Evolutionary conservation across 2,888 invertebrate genomes (phyloP), one percentile per base, ranked within the genome.

Genomic region (Hypomecis atomaria): DNA sequence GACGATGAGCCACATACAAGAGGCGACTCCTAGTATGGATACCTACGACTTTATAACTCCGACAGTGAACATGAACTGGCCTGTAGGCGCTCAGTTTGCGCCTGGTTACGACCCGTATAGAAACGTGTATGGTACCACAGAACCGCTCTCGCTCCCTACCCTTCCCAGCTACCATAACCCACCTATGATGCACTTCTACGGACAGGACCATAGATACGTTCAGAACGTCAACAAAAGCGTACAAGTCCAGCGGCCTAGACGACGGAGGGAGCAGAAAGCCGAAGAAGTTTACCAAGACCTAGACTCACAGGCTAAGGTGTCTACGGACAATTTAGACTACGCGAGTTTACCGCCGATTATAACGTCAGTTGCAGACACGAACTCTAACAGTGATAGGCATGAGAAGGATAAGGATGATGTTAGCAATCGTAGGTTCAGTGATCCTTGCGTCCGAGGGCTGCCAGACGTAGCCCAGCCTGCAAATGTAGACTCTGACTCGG

Each of bases 341-440:
- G 94, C 96, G 52, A 96, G 96, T 81, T 83, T 96, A 66, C 96
- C 96, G 36, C 95, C 96, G 0, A 94, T 94, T 62, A 95, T 95
- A 52, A 94, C 95, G 6, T 92, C 92, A 44, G 89, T 90, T 36
- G 90, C 81, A 6, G 92, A 92, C 67, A 92, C 93, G 6, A 92
- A 93, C 67, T 90, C 90, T 2, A 89, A 85, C 45, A 92, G 90
- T 81, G 93, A 93, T 55, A 79, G 86, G 69, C 87, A 88, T 71
- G 78, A 83, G 6, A 90, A 92, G 65, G 95, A 94, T 45, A 94
- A 92, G 71, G 93, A 93, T 62, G 92, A 92, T 70, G 89, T 87
- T 0, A 92, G 92, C 67, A 94, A 92, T 52, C 90, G 95, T 64
- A 90, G 95, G 73, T 95, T 93, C 72, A 96, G 95, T 65, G 96